Base-by-base conservation (phyloP, 2,113 vertebrate species). In the Cynoglossus semilaevis region DNA sequence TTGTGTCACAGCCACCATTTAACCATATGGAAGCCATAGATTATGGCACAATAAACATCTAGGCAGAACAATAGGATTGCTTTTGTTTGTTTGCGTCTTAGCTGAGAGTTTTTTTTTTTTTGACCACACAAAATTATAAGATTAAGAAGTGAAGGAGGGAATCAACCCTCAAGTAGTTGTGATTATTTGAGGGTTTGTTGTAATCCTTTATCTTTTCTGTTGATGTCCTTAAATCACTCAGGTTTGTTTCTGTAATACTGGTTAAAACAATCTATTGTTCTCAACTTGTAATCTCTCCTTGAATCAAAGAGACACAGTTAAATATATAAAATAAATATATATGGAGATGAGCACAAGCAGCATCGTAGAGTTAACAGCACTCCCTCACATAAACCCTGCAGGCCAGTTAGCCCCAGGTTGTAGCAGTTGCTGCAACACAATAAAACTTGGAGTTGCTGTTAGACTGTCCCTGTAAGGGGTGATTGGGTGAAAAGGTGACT, bases 291-390 rank as follows among this genome's bases (percentile, higher is more conserved):
- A 88, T 80, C 84, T 79, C 52, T 45, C 1, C 11, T 55, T 61
- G 42, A 77, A 72, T 50, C 58, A 54, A 72, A 73, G 55, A 52
- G 18, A 47, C 76, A 3, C 22, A 70, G 58, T n/a, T n/a, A n/a
- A n/a, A n/a, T n/a, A n/a, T n/a, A 73, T 79, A 75, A 77, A 53
- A 41, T 75, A 77, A 53, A 41, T 75, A 65, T 76, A 59, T 65
- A 60, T 70, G 34, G 34, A 63, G 75, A 80, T 85, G 73, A 80
- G 58, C 58, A 52, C 58, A 50, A 3, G 1, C 22, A 6, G 66
- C 10, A 34, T 55, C 11, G 77, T 79, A 45, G 59, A 64, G 14
- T 18, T 50, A 58, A 54, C n/a, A 1, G 37, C 22, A 41, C 43
- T 22, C 38, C 1, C 29, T 42, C 56, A 41, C 45, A 5, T 15